Percentiles rank a stretch among this genome's conserved stretches.
Evolutionary conservation across 2,888 invertebrate species (phyloP).

Genomic region (Torymus aiolomorphi): DNA sequence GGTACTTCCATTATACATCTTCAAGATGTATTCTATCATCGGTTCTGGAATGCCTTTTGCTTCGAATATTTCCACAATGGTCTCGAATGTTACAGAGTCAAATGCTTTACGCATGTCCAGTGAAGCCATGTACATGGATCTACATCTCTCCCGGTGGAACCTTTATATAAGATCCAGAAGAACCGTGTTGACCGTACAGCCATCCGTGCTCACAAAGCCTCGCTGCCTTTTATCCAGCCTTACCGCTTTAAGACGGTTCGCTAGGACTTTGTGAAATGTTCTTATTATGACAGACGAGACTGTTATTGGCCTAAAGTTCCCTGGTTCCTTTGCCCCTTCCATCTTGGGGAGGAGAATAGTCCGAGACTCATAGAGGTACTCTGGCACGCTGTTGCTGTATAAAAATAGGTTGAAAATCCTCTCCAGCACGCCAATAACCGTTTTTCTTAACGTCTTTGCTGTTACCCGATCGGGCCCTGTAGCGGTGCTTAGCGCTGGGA

Average conservation of each 20-base stretch:
- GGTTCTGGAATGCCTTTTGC: no score
- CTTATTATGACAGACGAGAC: not conserved
- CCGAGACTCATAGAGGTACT: conserved; percentile 77
- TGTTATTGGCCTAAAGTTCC: conserved; percentile 15
- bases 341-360: no score
- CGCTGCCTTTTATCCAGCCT: conserved; percentile 12
- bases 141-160: not conserved
- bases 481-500: no score
- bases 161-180: conserved; percentile 4
- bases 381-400: conserved; percentile 50
- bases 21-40: no score
- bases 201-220: not conserved
- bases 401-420: conserved; percentile 18
- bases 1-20: no score
- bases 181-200: not conserved
- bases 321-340: not conserved
- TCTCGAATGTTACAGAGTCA: no score
- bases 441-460: no score
- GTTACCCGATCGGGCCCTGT: no score
- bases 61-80: no score
- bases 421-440: no score
- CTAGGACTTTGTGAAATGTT: not conserved
- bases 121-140: conserved; percentile 47
- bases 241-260: not conserved
- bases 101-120: no score